Evolutionary conservation across 2,888 invertebrate genomes (phyloP).

Genomic region (Anaspis maculata): DNA sequence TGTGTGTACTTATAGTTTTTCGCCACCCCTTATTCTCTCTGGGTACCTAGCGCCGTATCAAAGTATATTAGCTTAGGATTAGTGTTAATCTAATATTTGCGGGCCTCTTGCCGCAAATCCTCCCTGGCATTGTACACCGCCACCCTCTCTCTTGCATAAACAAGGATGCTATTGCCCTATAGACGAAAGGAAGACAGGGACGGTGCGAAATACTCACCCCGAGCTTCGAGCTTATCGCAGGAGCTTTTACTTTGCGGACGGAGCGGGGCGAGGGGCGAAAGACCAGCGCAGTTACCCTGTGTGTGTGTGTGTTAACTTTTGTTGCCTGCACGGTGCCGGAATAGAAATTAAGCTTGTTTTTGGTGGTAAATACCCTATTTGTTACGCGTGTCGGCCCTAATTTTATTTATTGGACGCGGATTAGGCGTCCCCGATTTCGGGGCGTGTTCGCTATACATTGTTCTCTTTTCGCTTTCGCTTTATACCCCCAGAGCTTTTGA

Average conservation of each 20-base stretch:
- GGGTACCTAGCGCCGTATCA: constrained; percentile 22
- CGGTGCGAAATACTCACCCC: too few relatives aligned
- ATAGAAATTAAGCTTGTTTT: constrained; percentile 37
- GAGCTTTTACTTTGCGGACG: too few relatives aligned
- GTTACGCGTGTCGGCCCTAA: constrained; percentile 31
- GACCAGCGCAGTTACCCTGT: too few relatives aligned
- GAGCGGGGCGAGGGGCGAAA: too few relatives aligned
- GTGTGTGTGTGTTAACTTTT: constrained; percentile 14
- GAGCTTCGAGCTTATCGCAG: too few relatives aligned
- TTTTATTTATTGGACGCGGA: constrained; percentile 28
- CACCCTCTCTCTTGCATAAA: neutral
- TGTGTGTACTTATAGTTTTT: too few relatives aligned
- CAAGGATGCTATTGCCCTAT: neutral
- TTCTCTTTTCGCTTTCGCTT: too few relatives aligned
- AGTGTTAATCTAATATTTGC: constrained; percentile 36
- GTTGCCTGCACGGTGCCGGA: constrained; percentile 22
- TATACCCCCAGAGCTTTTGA: too few relatives aligned
- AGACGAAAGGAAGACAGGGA: constrained; percentile 1
- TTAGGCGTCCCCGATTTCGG: too few relatives aligned
- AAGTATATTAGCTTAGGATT: constrained; percentile 37
- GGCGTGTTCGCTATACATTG: neutral
- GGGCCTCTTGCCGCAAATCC: neutral
- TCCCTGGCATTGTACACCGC: neutral
- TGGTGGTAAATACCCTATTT: constrained; percentile 33
- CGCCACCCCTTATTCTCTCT: too few relatives aligned